Evolutionary conservation across 2,113 vertebrate genomes (phyloP).

Genomic region (Baryphthengus martii): DNA sequence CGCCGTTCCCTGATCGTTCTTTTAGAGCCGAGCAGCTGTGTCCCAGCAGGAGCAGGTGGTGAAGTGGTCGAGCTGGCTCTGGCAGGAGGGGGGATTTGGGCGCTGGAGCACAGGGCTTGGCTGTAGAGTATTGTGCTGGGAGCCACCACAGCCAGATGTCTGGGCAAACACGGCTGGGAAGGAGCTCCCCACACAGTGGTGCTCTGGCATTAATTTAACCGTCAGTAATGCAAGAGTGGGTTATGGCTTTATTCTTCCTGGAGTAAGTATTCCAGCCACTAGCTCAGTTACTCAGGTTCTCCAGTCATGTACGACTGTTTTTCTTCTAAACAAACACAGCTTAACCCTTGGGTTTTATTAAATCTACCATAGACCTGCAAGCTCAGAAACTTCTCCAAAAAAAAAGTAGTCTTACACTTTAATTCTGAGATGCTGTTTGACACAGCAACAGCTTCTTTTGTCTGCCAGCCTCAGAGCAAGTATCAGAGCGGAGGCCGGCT

Average conservation of each 20-base stretch:
- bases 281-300: neutral
- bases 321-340: neutral
- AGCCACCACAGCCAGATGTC: constrained; percentile 51
- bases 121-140: neutral
- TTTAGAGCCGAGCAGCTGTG: constrained; percentile 41
- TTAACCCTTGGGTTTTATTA: neutral
- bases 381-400: neutral
- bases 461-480: neutral
- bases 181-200: constrained; percentile 49
- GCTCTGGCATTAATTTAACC: constrained; percentile 42
- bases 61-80: constrained; percentile 13
- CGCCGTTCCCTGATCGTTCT: rapidly evolving
- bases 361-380: neutral
- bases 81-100: neutral
- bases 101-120: neutral
- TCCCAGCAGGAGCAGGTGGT: constrained; percentile 59
- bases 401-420: neutral
- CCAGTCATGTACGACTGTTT: rapidly evolving
- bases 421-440: neutral
- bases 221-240: constrained; percentile 20
- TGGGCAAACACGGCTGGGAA: neutral
- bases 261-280: neutral
- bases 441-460: neutral
- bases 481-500: neutral
- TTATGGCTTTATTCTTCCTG: constrained; percentile 31